These are phyloP conservation scores for Eidolon dupreanum DNA, from an alignment of 2,797 vertebrate genomes.

Conservation along the genomic window DNA sequence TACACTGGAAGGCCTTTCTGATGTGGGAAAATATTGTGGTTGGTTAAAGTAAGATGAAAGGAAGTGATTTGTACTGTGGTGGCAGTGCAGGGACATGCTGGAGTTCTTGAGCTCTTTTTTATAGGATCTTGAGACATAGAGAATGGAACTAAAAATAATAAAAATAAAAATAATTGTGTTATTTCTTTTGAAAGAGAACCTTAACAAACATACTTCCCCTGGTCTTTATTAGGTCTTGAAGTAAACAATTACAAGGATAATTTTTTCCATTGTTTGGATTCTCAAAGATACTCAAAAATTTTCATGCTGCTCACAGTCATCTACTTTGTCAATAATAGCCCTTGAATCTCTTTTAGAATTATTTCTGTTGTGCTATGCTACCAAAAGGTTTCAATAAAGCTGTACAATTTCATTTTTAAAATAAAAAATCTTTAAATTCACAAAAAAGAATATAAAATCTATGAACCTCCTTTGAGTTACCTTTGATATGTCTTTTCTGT, in stretches of 20 bases:
- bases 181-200: background rate
- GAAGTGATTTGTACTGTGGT: background rate
- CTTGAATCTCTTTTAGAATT: background rate
- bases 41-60: conserved; percentile 33
- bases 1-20: background rate
- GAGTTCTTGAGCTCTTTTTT: background rate
- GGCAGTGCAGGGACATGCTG: background rate
- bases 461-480: background rate
- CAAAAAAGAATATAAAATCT: background rate
- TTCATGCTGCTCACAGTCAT: background rate
- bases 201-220: background rate
- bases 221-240: background rate
- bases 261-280: background rate
- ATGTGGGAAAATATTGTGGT: conserved; percentile 12
- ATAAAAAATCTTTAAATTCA: background rate
- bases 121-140: background rate
- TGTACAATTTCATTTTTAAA: background rate
- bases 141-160: background rate
- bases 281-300: background rate
- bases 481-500: background rate
- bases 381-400: background rate
- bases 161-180: conserved; percentile 1
- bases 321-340: background rate
- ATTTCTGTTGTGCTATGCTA: background rate
- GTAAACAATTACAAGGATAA: background rate